Conservation (phyloP, 2,888 invertebrate species). For the Bedellia somnulentella region DNA sequence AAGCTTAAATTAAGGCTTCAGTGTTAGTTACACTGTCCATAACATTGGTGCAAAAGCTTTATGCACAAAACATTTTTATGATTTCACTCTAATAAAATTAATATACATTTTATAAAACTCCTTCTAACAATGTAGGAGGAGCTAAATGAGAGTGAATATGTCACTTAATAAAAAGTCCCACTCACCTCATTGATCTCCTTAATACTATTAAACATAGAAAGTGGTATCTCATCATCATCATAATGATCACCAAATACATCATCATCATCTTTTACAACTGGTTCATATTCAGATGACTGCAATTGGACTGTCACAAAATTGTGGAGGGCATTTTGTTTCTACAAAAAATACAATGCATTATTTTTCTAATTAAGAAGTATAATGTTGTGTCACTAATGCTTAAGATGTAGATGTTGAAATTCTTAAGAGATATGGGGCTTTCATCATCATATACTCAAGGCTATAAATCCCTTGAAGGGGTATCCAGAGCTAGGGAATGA, state of each 20-base stretch:
- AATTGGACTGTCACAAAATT: no score
- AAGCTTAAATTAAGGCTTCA: not conserved
- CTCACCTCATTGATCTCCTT: slow-evolving; percentile 13
- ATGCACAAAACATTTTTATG: not conserved
- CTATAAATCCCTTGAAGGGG: no score
- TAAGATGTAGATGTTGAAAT: no score
- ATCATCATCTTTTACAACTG: slow-evolving; percentile 4
- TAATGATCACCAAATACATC: slow-evolving; percentile 6
- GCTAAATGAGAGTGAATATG: not conserved
- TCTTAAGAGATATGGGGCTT: no score
- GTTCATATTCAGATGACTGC: no score
- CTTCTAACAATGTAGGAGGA: no score
- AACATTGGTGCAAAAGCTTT: not conserved
- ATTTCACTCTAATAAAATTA: not conserved
- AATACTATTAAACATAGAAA: slow-evolving; percentile 12
- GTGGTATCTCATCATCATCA: slow-evolving; percentile 14
- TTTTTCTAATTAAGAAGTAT: no score
- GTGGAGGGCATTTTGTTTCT: no score
- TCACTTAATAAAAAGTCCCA: slow-evolving; percentile 2
- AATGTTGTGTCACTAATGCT: no score
- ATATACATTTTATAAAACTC: not conserved
- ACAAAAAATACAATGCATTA: no score
- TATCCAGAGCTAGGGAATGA: no score
- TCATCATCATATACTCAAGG: no score
- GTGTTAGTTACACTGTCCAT: not conserved